phyloP scores from a whole-genome alignment of 1,140 invertebrate species.

The Aporrectodea caliginosa region DNA sequence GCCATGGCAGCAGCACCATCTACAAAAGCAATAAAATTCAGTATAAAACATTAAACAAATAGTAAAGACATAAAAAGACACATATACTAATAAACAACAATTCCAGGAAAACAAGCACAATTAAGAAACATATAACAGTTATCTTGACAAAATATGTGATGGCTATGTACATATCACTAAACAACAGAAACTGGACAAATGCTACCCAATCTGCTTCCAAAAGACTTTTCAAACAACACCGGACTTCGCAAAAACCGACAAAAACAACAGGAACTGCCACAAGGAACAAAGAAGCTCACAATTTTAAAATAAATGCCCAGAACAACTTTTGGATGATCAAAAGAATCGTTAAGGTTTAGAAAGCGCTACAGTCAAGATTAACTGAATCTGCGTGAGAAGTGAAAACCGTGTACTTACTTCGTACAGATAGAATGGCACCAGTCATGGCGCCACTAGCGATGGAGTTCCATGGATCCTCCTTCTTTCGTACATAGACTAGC shows the following conservation, averaged over 20 bases:
- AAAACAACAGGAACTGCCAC: too few species aligned
- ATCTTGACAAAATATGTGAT: neutral
- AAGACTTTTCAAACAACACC: too few species aligned
- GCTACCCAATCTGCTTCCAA: too few species aligned
- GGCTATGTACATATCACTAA: neutral
- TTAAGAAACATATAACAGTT: conserved; percentile 3
- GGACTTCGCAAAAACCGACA: too few species aligned
- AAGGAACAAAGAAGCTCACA: too few species aligned
- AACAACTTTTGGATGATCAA: too few species aligned
- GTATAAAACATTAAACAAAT: conserved; percentile 4
- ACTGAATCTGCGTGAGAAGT: too few species aligned
- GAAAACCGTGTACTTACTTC: conserved; percentile 62
- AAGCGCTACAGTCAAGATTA: too few species aligned
- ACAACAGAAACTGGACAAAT: neutral
- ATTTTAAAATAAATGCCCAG: too few species aligned
- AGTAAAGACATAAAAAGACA: conserved; percentile 35
- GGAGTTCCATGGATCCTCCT: conserved; percentile 96
- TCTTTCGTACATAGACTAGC: conserved; percentile 86
- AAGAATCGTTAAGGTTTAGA: too few species aligned
- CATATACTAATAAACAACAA: conserved; percentile 11
- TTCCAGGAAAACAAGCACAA: conserved; percentile 14
- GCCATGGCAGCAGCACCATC: conserved; percentile 85
- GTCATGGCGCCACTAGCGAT: conserved; percentile 94
- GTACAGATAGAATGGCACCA: conserved; percentile 87
- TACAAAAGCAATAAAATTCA: too few species aligned